Evolutionary conservation across 1,140 invertebrate species (phyloP), one percentile per base, ranked within the genome.

Genomic region (Eufriesea mexicana): DNA sequence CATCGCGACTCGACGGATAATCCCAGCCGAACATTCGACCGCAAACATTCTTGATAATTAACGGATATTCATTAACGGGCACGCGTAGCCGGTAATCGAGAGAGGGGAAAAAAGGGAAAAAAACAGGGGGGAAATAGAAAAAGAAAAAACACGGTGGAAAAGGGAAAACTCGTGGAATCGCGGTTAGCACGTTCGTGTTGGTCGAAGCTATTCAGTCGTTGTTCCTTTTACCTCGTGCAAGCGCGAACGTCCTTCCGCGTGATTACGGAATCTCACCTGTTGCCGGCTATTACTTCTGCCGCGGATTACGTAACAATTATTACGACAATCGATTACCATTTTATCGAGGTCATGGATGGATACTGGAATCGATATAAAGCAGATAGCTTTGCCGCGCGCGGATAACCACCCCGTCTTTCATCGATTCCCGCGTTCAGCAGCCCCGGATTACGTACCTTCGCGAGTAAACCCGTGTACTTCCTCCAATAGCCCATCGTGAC

Each of bases 231-330:
- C 25, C 20, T 25, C 51, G 6, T 47, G 25, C 18, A 55, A 55
- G 55, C 64, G 64, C 51, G 64, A 76, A 68, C 74, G 62, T 71
- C 66, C 81, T 77, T 62, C 74, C 64, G 66, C 54, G 62, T 67
- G 75, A 83, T 83, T 70, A 78, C 81, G 66, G 79, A 62, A 49
- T 47, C 57, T 83, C 75, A 83, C 74, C 74, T 78, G 81, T 83
- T 78, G 81, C 81, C 35, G 14, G 81, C 66, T 55, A 70, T 83
- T 68, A 70, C 80, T 81, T 82, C 66, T 59, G 47, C 55, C 74
- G 35, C 10, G n/a, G 64, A 70, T 83, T 83, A 71, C 81, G 75
- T 71, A 78, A 83, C 81, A 54, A 83, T 59, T 78, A 76, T 83
- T 78, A 78, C 75, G 81, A 78, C 64, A 61, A 83, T 83, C 55